These are phyloP conservation scores for Chrysopa pallens DNA, from an alignment of 1,140 invertebrate genomes.

Conservation along the genomic window DNA sequence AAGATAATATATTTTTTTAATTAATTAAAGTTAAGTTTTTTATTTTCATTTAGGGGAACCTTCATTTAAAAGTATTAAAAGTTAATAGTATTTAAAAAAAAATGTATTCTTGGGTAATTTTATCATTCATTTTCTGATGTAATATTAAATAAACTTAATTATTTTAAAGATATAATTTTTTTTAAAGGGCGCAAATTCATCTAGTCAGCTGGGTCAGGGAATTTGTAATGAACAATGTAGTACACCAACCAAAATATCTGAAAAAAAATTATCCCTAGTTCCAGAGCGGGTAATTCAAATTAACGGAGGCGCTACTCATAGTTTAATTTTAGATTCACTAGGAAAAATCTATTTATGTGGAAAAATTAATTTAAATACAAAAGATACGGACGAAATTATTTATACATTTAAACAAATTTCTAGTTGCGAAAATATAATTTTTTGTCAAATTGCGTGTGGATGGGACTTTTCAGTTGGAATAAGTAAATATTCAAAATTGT, in stretches of 20 bases:
- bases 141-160: background rate
- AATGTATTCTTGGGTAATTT: background rate
- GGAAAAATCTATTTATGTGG: conserved; percentile 54
- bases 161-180: background rate
- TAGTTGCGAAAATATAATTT: conserved; percentile 30
- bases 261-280: conserved; percentile 21
- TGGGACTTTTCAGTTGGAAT: conserved; percentile 54
- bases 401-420: conserved; percentile 28
- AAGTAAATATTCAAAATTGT: conserved; percentile 38
- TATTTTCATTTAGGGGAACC: too few relatives aligned
- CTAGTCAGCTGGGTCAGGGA: conserved; percentile 59
- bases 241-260: conserved; percentile 31
- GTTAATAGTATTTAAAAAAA: background rate
- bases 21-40: too few relatives aligned
- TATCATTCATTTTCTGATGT: background rate
- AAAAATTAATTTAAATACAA: conserved; percentile 46
- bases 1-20: too few relatives aligned
- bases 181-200: conserved; percentile 64
- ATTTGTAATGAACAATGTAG: conserved; percentile 43
- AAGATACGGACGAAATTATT: conserved; percentile 17
- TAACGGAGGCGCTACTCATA: conserved; percentile 57
- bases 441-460: conserved; percentile 42
- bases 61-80: too few relatives aligned
- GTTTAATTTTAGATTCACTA: conserved; percentile 38
- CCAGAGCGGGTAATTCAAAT: conserved; percentile 35